A percentile compares a stretch with the other conserved stretches of the same genome.
Evolutionary conservation across 2,113 vertebrate genomes (phyloP).

Genomic region (Lophius piscatorius): DNA sequence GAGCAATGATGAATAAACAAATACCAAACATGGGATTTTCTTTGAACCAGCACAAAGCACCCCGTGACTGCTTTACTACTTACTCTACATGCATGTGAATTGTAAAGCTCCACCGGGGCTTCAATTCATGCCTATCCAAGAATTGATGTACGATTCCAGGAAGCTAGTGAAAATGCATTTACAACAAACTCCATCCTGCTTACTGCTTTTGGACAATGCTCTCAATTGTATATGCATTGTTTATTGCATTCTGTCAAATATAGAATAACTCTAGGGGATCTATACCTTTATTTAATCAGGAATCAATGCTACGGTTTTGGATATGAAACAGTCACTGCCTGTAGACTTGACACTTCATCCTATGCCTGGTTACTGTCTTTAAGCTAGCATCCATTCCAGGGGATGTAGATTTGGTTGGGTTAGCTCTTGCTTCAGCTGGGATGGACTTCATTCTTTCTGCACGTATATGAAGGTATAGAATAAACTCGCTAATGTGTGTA

Average conservation of each 20-base stretch:
- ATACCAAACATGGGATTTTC: constrained; percentile 20
- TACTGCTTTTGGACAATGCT: constrained; percentile 37
- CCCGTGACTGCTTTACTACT: constrained; percentile 59
- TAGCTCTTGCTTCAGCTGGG: no score
- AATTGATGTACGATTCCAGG: constrained; percentile 33
- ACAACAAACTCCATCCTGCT: constrained; percentile 20
- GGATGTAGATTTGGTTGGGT: no score
- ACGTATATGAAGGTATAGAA: no score
- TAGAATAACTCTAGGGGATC: constrained; percentile 37
- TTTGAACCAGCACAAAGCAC: constrained; percentile 65
- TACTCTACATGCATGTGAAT: constrained; percentile 40
- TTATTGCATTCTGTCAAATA: constrained; percentile 5
- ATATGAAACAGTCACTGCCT: constrained; percentile 4
- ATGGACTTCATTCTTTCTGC: no score
- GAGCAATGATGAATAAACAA: neutral
- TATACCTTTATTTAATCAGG: constrained; percentile 19
- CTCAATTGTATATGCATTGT: neutral
- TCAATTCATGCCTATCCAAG: constrained; percentile 58
- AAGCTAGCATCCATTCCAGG: neutral
- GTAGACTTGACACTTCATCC: neutral
- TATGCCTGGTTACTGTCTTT: neutral
- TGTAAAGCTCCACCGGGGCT: constrained; percentile 53
- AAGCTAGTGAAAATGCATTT: constrained; percentile 27
- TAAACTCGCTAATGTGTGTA: no score
- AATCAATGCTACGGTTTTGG: constrained; percentile 16